Base-by-base conservation (phyloP, 2,113 vertebrate genomes). In the Oceanites oceanicus region DNA sequence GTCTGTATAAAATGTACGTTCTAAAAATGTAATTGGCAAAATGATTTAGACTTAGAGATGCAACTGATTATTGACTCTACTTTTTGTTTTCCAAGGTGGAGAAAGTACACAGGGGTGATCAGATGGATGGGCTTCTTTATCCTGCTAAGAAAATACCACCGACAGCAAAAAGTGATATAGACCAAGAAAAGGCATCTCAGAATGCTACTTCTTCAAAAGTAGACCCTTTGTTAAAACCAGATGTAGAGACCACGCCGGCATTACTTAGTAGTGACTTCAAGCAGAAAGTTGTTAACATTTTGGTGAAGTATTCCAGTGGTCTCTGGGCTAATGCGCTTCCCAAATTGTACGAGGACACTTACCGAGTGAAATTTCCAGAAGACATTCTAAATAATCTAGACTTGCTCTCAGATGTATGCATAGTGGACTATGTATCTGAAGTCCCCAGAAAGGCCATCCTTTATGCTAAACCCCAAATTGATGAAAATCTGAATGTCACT, bases 291-390 rank as follows among this genome's bases (percentile, higher is more conserved):
- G 97, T 97, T 26, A 97, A 98, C 89, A 98, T 99, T 85, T 98
- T 99, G 91, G 82, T 91, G 42, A 99, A 98, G 89, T 99, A 99
- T 95, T 98, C 97, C 38, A 97, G 42, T 26, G 99, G 99, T 55
- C 97, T 99, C 81, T 99, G 99, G 99, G 98, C 98, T 63, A 98
- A 98, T 34, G 99, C 99, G 3, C 97, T 99, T 93, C 99, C 99
- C 8, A 98, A 98, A 95, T 97, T 99, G 56, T 99, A 98, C 78
- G 97, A 99, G 96, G 99, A 99, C 13, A 97, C 97, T 3, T 99
- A 98, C 96, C 98, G 99, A 97, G 92, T 77, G 29, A 97, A 98
- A 21, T 98, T 99, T 81, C 99, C 99, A 3, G 95, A 98, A 71
- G 91, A 98, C 11, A 13, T 98, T 83, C 97, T 99, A 55, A 96